Conservation (phyloP, 23 tunicate genomes). For the Trididemnum clinides region DNA sequence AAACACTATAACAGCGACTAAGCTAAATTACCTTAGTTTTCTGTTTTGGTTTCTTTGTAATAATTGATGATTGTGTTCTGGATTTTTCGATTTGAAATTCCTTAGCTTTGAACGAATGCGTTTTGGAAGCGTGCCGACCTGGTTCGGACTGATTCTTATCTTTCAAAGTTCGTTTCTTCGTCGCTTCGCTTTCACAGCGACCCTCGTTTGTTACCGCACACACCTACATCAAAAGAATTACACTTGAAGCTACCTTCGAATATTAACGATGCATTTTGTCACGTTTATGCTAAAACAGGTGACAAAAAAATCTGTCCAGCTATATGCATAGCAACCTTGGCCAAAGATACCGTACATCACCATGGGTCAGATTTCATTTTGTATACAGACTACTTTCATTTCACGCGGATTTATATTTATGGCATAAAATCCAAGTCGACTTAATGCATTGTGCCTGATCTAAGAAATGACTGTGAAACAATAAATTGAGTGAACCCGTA, state of each 20-base stretch:
- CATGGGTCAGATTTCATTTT: too few species aligned
- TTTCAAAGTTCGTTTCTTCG: constrained; percentile 81
- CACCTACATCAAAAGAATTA: constrained; percentile 40
- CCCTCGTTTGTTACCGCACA: constrained; percentile 91
- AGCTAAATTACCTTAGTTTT: neutral
- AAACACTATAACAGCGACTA: too few species aligned
- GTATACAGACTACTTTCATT: too few species aligned
- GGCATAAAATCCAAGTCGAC: too few species aligned
- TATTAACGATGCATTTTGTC: too few species aligned
- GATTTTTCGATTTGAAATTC: constrained; percentile 90
- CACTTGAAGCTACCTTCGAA: too few species aligned
- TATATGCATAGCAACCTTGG: too few species aligned
- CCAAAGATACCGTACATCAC: too few species aligned
- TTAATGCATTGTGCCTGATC: too few species aligned
- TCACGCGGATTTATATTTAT: too few species aligned
- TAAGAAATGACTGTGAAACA: neutral
- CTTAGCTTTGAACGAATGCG: constrained; percentile 89
- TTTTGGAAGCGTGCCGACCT: constrained; percentile 79
- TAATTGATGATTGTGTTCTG: constrained; percentile 43
- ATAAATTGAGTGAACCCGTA: neutral
- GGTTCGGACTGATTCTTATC: constrained; percentile 83
- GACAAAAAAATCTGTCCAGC: too few species aligned
- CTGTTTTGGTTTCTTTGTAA: neutral
- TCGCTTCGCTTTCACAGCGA: constrained; percentile 80
- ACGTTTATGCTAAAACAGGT: neutral